Base-by-base conservation (phyloP, 2,888 invertebrate genomes). In the Polymixis lichenea region DNA sequence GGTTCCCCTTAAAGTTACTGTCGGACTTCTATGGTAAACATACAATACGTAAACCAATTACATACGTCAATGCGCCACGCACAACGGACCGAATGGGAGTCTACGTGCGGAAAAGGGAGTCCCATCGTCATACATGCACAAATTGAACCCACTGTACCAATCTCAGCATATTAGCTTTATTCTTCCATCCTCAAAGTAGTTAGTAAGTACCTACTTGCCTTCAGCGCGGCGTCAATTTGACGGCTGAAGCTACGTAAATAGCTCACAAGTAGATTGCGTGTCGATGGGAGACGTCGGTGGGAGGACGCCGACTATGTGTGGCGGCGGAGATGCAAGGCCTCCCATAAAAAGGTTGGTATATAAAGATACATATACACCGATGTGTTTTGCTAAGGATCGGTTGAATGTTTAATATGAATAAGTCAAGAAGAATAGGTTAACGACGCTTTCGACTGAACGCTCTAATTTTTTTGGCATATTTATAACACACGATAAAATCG, bases 211-310 rank as follows among this genome's bases (percentile, higher is more conserved):
- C 55, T 56, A 70, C 70, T 71, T 11, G 77, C 70, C 49, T 67
- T 60, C 32, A 66, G 49, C 4, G 46, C 15, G 82, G 82, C 85
- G 83, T 85, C 83, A 83, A 83, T 64, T 82, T 85, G 83, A 85
- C 83, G 85, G 70, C 69, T 82, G 53, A 17, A 84, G 64, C 77
- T 67, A 73, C 78, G 76, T 77, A 74, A 86, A 82, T 77, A 62
- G 66, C 67, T 73, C 76, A 43, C 76, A 75, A 85, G 82, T 73
- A 72, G 60, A 82, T 85, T 79, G 78, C 58, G 75, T 84, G 83
- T 64, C 74, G 75, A 79, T 83, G 62, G 71, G 65, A 65, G 76
- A 49, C 62, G 66, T 83, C 85, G 77, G 85, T 77, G 62, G 72
- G 58, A 66, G 49, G 72, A 67, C 58, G 68, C 51, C 58, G 28